Percentiles rank a stretch among this genome's conserved stretches.
These are phyloP conservation scores for Danaus plexippus DNA, from an alignment of 1,140 invertebrate species.

Conservation along the genomic window DNA sequence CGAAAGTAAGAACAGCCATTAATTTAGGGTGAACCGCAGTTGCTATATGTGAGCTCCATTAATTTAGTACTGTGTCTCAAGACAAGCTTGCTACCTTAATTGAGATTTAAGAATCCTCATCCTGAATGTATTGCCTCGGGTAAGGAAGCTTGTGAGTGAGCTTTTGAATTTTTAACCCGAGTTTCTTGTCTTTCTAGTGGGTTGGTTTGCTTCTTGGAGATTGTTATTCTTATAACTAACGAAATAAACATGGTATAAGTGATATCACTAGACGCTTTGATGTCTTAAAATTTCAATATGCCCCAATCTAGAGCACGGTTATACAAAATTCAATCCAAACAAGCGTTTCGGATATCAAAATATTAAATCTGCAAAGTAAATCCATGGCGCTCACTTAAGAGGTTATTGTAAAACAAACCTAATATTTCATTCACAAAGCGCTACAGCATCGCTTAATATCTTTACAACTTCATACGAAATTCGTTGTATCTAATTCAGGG, in stretches of 20 bases:
- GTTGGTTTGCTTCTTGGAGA: background rate
- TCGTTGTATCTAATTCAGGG: conserved; percentile 66
- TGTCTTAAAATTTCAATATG: too few species aligned
- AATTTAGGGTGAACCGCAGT: conserved; percentile 47
- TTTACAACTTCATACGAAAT: conserved; percentile 67
- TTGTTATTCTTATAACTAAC: too few species aligned
- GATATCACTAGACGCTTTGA: too few species aligned
- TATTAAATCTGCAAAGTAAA: conserved; percentile 6
- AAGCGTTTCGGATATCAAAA: too few species aligned
- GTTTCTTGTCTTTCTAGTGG: background rate
- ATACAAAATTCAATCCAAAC: too few species aligned
- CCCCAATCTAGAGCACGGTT: too few species aligned
- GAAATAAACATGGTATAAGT: too few species aligned
- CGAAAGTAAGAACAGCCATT: conserved; percentile 58
- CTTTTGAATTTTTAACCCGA: background rate
- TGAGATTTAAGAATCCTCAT: conserved; percentile 65
- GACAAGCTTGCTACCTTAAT: conserved; percentile 67
- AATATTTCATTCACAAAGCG: conserved; percentile 65
- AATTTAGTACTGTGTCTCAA: conserved; percentile 66
- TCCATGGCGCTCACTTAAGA: conserved; percentile 33
- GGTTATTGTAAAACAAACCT: conserved; percentile 53
- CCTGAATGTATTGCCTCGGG: conserved; percentile 39
- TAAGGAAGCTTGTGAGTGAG: conserved; percentile 2
- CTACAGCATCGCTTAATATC: conserved; percentile 49
- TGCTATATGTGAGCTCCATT: conserved; percentile 68